Percentiles rank a stretch among this genome's conserved stretches.
These are phyloP conservation scores for Myrmecophaga tridactyla DNA, from an alignment of 2,113 vertebrate genomes.

Conservation along the genomic window DNA sequence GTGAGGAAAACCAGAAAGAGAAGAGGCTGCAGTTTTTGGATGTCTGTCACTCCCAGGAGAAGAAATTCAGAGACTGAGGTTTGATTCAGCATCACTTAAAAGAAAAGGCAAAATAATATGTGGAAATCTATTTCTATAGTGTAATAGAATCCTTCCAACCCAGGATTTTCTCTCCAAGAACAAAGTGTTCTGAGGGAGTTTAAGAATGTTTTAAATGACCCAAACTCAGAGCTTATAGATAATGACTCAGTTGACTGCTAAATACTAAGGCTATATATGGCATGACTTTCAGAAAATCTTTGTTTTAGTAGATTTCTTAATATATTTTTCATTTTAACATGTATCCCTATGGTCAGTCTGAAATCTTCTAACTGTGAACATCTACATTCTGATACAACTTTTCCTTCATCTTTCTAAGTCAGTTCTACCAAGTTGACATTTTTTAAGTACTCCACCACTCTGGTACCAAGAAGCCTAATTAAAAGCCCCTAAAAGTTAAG, in stretches of 20 bases:
- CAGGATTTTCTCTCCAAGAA: not conserved
- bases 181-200: not conserved
- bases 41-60: conserved; percentile 48
- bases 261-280: not conserved
- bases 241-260: not conserved
- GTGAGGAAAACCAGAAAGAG: not conserved
- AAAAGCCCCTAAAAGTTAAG: too few species aligned
- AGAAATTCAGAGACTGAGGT: conserved; percentile 52
- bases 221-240: not conserved
- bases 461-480: not conserved
- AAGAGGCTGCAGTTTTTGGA: not conserved
- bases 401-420: not conserved
- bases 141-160: not conserved
- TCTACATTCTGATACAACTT: not conserved
- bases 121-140: not conserved
- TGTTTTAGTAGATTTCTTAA: not conserved
- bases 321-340: not conserved
- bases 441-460: not conserved
- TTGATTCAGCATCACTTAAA: conserved; percentile 53
- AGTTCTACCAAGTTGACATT: not conserved
- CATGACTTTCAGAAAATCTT: not conserved
- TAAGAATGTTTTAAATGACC: not conserved
- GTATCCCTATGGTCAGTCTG: not conserved
- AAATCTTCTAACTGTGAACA: not conserved
- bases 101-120: not conserved